phyloP scores from a whole-genome alignment of 2,113 vertebrate genomes.

The Upupa epops region DNA sequence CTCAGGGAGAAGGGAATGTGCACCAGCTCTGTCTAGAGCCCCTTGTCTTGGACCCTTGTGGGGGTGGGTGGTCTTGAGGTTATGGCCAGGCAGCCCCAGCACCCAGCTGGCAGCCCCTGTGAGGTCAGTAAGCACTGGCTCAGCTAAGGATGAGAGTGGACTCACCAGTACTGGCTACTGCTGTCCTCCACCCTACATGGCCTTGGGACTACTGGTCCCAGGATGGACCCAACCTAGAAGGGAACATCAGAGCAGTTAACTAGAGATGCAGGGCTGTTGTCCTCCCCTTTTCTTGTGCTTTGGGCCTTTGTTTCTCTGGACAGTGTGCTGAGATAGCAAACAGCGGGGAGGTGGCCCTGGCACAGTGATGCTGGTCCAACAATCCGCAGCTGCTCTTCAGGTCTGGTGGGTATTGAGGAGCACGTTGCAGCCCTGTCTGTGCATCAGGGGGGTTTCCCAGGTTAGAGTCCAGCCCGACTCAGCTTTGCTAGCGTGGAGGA shows the following conservation, averaged over 20 bases:
- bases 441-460: neutral
- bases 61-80: neutral
- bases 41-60: fast-evolving
- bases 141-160: neutral
- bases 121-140: fast-evolving
- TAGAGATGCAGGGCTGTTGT: fast-evolving
- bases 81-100: fast-evolving
- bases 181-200: neutral
- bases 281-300: neutral
- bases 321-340: neutral
- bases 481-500: neutral
- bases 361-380: neutral
- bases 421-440: fast-evolving
- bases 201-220: neutral
- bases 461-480: too few species aligned
- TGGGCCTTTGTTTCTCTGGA: neutral
- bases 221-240: neutral
- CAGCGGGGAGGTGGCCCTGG: neutral
- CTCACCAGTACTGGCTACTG: neutral
- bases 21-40: neutral
- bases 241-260: neutral
- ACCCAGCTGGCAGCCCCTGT: neutral
- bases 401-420: neutral
- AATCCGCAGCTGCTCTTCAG: neutral
- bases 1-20: neutral